Conservation (phyloP, 2,888 invertebrate genomes). For the Diploptera punctata region DNA sequence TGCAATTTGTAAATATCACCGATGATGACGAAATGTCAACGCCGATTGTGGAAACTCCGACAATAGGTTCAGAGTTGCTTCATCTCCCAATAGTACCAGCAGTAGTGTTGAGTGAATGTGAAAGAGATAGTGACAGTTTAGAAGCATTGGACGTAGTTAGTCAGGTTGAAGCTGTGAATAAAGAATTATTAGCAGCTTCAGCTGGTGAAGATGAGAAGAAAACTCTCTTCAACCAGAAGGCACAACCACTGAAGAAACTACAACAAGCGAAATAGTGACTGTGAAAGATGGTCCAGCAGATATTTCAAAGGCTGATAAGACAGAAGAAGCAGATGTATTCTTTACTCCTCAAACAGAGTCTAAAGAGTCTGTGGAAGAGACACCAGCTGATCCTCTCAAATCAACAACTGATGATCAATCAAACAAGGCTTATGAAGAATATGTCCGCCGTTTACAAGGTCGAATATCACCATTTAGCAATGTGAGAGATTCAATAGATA, state of each 20-base stretch:
- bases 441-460: slow-evolving; percentile 69
- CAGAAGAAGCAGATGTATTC: slow-evolving; percentile 34
- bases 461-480: slow-evolving; percentile 74
- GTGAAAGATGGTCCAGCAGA: slow-evolving; percentile 57
- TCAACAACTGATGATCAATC: slow-evolving; percentile 40
- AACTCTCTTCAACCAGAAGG: slow-evolving; percentile 63
- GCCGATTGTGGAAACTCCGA: slow-evolving; percentile 54
- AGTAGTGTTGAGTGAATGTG: slow-evolving; percentile 37
- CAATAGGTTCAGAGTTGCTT: slow-evolving; percentile 13
- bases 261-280: slow-evolving; percentile 47
- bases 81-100: slow-evolving; percentile 46
- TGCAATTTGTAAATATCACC: slow-evolving; percentile 66
- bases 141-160: slow-evolving; percentile 31
- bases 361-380: neutral
- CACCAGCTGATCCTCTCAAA: neutral
- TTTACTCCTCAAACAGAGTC: slow-evolving; percentile 28
- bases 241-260: slow-evolving; percentile 67
- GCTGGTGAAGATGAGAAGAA: slow-evolving; percentile 57
- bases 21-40: slow-evolving; percentile 55
- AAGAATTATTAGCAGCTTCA: slow-evolving; percentile 30
- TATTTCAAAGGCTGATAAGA: slow-evolving; percentile 30
- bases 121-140: slow-evolving; percentile 39
- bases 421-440: slow-evolving; percentile 62
- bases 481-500: slow-evolving; percentile 71
- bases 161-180: slow-evolving; percentile 40